Base-by-base conservation (phyloP, 1,140 invertebrate species). In the Eueides isabella region DNA sequence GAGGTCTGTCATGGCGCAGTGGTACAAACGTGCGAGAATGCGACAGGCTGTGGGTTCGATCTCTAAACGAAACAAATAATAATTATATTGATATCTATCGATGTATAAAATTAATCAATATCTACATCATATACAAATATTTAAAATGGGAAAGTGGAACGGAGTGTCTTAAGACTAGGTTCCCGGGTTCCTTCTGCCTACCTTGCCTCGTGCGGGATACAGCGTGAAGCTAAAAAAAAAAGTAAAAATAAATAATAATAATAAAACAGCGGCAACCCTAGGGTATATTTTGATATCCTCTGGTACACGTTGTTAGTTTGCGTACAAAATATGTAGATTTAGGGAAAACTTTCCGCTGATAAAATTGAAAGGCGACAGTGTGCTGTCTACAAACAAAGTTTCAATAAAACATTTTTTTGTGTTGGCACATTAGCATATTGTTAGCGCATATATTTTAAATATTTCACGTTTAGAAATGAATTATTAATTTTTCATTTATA, bases 361-460 rank as follows among this genome's bases (percentile, higher is more conserved):
- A 4, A 23, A 55, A 55, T 55, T 55, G 48, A 26, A 55, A 26
- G 48, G 48, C 41, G 41, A 48, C n/a, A 12, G 19, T 1, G 23
- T 1, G 48, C 12, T 55, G 48, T 55, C 19, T 26, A 9, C n/a
- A 4, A 55, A 55, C 23, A 26, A 19, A 55, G 48, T 26, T 55
- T 55, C 48, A 55, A 55, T 55, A 55, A 55, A 55, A 55, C 48
- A 55, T 48, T 11, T 48, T 11, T 55, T 26, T 26, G 19, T 55
- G 23, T 55, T 55, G 23, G n/a, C 2, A 55, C 23, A 26, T 55
- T 2, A 44, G 7, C 41, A 55, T 26, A 55, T 48, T n/a, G 5
- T 19, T 7, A 16, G 7, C 41, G 41, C 23, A 14, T 26, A 26
- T 12, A 55, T 55, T 55, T 26, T 26, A 55, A 55, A 55, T 55